Evolutionary conservation across 2,113 vertebrate genomes (phyloP).

Genomic region (Antigone vipio): DNA sequence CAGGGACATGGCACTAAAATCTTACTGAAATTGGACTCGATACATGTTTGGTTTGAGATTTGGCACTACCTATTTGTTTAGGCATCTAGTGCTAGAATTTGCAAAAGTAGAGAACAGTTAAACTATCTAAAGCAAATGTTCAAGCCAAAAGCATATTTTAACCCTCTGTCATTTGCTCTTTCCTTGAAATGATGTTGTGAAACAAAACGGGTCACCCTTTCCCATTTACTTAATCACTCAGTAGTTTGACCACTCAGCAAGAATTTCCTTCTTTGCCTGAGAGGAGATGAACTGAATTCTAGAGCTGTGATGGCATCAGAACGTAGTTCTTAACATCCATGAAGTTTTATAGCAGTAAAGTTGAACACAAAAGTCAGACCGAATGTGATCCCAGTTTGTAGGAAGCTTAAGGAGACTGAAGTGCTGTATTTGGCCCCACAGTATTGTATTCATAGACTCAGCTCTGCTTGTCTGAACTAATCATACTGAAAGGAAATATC

Average conservation of each 20-base stretch:
- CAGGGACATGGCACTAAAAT: neutral
- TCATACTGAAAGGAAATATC: neutral
- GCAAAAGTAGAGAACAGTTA: neutral
- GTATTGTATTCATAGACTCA: neutral
- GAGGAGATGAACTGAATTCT: neutral
- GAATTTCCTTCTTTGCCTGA: neutral
- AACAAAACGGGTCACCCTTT: neutral
- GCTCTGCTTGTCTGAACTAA: neutral
- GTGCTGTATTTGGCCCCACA: neutral
- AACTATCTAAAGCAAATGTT: neutral
- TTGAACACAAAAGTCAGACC: neutral
- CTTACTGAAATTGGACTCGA: neutral
- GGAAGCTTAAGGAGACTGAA: neutral
- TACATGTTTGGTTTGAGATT: neutral
- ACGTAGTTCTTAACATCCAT: neutral
- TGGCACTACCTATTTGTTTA: neutral
- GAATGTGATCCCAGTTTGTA: neutral
- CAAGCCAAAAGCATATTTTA: neutral
- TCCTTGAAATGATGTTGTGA: neutral
- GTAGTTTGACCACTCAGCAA: neutral
- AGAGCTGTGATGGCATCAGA: neutral
- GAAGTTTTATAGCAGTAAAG: neutral
- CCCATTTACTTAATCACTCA: neutral
- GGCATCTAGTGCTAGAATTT: neutral
- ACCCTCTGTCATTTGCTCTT: neutral